A percentile compares a stretch with the other conserved stretches of the same genome.
Evolutionary conservation across 2,113 vertebrate genomes (phyloP).

Genomic region (Antechinus stuartii): DNA sequence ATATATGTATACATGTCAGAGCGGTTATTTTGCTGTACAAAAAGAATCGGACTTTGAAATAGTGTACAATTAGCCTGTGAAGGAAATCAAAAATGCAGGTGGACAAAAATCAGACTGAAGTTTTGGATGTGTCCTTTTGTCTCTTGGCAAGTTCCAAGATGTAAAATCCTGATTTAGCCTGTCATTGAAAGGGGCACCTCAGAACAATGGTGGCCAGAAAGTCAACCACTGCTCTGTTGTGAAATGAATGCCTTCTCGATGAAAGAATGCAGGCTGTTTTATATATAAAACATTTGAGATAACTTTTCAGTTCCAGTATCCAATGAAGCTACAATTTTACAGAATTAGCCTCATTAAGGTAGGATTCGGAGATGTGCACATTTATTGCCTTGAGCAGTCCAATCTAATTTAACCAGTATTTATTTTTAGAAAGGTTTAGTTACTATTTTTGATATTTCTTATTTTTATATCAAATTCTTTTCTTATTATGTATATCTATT

Average conservation of each 20-base stretch:
- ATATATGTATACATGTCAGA: too few species aligned
- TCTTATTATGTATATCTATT: background rate
- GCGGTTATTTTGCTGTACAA: too few species aligned
- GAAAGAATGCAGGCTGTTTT: slow-evolving; percentile 27
- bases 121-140: background rate
- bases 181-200: background rate
- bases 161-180: background rate
- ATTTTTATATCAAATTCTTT: background rate
- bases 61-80: too few species aligned
- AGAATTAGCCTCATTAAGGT: slow-evolving; percentile 34
- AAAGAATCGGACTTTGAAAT: too few species aligned
- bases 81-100: too few species aligned
- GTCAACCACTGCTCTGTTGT: slow-evolving; percentile 38
- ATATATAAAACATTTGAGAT: slow-evolving; percentile 55
- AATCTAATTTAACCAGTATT: background rate
- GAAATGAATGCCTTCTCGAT: slow-evolving; percentile 46
- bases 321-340: slow-evolving; percentile 63
- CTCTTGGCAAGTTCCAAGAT: background rate
- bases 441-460: background rate
- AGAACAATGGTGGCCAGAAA: slow-evolving; percentile 5
- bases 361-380: slow-evolving; percentile 51
- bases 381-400: slow-evolving; percentile 58
- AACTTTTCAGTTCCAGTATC: slow-evolving; percentile 68
- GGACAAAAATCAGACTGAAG: too few species aligned
- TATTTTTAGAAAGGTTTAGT: background rate